A percentile compares a stretch with the other conserved stretches of the same genome.
Conservation (phyloP, 2,888 invertebrate genomes). For the Furcula furcula region DNA sequence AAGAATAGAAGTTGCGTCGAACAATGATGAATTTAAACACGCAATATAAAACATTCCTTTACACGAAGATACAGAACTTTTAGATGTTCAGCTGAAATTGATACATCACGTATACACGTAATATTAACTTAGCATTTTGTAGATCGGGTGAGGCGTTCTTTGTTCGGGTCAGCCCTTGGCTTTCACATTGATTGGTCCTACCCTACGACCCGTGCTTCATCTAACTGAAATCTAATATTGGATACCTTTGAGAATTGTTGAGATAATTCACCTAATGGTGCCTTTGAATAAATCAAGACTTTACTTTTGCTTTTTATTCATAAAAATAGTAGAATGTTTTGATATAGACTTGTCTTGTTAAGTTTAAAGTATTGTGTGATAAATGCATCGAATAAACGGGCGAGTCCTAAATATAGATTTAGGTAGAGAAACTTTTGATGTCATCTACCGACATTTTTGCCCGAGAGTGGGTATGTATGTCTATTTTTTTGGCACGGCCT, state of each 20-base stretch:
- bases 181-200: slow-evolving; percentile 60
- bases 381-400: too few species aligned
- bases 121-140: slow-evolving; percentile 47
- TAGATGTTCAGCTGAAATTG: slow-evolving; percentile 19
- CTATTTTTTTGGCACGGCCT: too few species aligned
- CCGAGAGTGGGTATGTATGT: too few species aligned
- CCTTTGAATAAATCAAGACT: not conserved
- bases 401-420: too few species aligned
- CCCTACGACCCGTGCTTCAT: slow-evolving; percentile 35
- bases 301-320: too few species aligned
- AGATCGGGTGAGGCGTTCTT: slow-evolving; percentile 21
- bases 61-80: slow-evolving; percentile 20
- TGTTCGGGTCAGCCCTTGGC: slow-evolving; percentile 49
- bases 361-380: too few species aligned
- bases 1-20: too few species aligned
- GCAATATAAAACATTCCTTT: slow-evolving; percentile 8
- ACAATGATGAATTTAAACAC: not conserved
- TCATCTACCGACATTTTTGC: too few species aligned
- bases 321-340: too few species aligned
- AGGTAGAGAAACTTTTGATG: too few species aligned
- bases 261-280: slow-evolving; percentile 4
- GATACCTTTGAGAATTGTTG: slow-evolving; percentile 6
- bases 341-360: too few species aligned
- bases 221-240: slow-evolving; percentile 18
- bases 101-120: slow-evolving; percentile 34